Conservation (phyloP, 2,888 invertebrate genomes). For the Idaea aversata region DNA sequence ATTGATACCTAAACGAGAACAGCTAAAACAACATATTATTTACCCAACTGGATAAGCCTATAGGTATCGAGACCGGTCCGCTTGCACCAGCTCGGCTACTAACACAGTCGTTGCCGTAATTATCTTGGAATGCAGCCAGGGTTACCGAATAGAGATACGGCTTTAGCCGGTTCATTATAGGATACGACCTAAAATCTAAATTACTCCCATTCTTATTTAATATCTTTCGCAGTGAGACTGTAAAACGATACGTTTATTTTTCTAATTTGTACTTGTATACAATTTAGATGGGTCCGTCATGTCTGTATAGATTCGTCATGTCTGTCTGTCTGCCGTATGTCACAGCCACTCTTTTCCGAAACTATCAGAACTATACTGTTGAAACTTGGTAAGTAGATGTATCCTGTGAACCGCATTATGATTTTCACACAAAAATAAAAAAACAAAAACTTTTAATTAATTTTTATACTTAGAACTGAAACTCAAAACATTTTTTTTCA, state of each 20-base stretch:
- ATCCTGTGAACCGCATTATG: too few species aligned
- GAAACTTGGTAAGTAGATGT: too few species aligned
- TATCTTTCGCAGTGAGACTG: slow-evolving; percentile 10
- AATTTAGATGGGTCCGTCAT: too few species aligned
- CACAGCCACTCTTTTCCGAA: too few species aligned
- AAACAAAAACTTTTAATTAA: too few species aligned
- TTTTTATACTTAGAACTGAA: too few species aligned
- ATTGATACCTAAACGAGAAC: not conserved
- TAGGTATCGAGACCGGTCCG: slow-evolving; percentile 11
- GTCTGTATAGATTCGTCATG: too few species aligned
- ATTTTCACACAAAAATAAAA: too few species aligned
- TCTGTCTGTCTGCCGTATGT: too few species aligned
- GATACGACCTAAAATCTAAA: slow-evolving; percentile 28
- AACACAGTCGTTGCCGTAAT: slow-evolving; percentile 33
- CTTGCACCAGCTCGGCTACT: slow-evolving; percentile 15
- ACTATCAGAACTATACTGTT: too few species aligned
- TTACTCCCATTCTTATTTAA: slow-evolving; percentile 22
- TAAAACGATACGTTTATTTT: not conserved
- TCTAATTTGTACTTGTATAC: too few species aligned
- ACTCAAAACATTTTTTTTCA: too few species aligned
- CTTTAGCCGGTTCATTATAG: slow-evolving; percentile 27
- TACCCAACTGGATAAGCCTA: not conserved
- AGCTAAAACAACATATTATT: not conserved
- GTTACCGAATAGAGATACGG: slow-evolving; percentile 31
- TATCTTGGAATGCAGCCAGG: slow-evolving; percentile 36